Conservation (phyloP, 2,888 invertebrate genomes). For the Scelioninae gen. 2 region DNA sequence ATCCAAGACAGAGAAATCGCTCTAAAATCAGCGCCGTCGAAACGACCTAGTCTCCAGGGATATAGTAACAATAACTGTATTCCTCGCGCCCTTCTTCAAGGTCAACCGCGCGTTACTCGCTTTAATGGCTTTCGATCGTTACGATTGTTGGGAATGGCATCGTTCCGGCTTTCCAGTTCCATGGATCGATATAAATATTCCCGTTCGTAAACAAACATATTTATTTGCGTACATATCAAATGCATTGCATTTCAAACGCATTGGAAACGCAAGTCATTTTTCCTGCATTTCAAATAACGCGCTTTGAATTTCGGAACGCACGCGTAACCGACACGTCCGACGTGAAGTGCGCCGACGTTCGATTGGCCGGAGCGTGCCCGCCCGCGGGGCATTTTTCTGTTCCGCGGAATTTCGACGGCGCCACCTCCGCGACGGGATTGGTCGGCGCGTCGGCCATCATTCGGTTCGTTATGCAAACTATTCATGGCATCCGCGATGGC, state of each 20-base stretch:
- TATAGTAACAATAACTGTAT: slow-evolving; percentile 49
- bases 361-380: slow-evolving; percentile 34
- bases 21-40: slow-evolving; percentile 58
- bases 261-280: no score
- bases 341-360: slow-evolving; percentile 4
- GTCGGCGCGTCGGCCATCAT: slow-evolving; percentile 72
- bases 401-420: slow-evolving; percentile 46
- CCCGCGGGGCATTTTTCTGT: slow-evolving; percentile 44
- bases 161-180: background rate
- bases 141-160: slow-evolving; percentile 14
- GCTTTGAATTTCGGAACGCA: no score
- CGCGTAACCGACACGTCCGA: no score
- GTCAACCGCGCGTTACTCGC: slow-evolving; percentile 26
- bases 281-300: background rate
- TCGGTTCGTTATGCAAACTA: slow-evolving; percentile 69
- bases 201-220: no score
- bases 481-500: slow-evolving; percentile 76
- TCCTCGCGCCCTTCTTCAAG: slow-evolving; percentile 52
- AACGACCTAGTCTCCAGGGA: slow-evolving; percentile 54
- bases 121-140: slow-evolving; percentile 24
- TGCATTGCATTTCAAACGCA: no score
- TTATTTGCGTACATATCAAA: no score
- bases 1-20: no score
- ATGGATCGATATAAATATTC: no score
- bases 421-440: slow-evolving; percentile 70